Base-by-base conservation (phyloP, 2,888 invertebrate genomes). In the Lamproptera curius region DNA sequence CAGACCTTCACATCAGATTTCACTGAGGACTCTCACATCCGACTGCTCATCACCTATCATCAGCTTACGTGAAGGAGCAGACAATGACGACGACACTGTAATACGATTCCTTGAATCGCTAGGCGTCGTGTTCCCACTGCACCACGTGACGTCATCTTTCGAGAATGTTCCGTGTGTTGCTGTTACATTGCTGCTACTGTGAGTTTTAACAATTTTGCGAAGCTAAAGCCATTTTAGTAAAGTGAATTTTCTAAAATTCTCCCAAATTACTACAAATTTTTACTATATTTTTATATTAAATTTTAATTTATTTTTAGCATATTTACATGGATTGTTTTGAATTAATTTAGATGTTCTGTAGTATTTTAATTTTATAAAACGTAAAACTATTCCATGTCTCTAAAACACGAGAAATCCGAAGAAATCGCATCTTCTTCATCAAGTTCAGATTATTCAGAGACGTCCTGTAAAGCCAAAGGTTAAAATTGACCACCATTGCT, bases 271-370 rank as follows among this genome's bases (percentile, higher is more conserved):
- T n/a, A n/a, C n/a, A n/a, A n/a, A 31, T 10, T 31, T n/a, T 31
- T 31, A 10, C 11, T 31, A 31, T 31, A 31, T 31, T 31, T 31
- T 31, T 31, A 31, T n/a, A 31, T 23, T 23, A 23, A 6, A n/a
- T 31, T 31, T 31, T n/a, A 31, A 31, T n/a, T 31, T 31, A 31
- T 31, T 31, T 31, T n/a, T n/a, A 31, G 11, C 31, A 31, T 31
- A 31, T n/a, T 31, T 31, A 31, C 11, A 31, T 31, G 5, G 31
- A 6, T 10, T 31, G 31, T 31, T 31, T 31, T 31, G 11, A n/a
- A n/a, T 31, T 31, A 31, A 31, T 31, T 31, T n/a, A 10, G 31
- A 31, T 31, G 31, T 31, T 31, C 31, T 31, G 31, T 31, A 31
- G 31, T 31, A n/a, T 31, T 31, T 31, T 31, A 31, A 31, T 31